Conservation (phyloP, 2,797 vertebrate genomes). For the Pseudochromis fuscus region DNA sequence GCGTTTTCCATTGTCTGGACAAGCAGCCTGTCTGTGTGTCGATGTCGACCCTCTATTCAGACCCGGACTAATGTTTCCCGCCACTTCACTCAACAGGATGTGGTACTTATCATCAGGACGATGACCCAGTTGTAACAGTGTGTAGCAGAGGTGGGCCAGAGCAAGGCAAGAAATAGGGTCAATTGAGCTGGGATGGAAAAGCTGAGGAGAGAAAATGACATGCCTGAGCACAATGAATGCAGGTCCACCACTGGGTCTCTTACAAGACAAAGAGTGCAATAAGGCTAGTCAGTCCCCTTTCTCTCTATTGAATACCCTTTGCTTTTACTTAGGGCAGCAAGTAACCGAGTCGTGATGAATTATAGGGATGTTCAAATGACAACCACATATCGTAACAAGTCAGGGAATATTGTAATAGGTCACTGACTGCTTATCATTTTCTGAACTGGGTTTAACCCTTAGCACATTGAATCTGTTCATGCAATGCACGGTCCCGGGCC, state of each 20-base stretch:
- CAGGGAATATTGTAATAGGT: conserved; percentile 16
- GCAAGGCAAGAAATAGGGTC: conserved; percentile 65
- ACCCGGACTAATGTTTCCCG: conserved; percentile 58
- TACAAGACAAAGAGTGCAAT: conserved; percentile 58
- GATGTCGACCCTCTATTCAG: conserved; percentile 68
- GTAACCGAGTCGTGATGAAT: conserved; percentile 12
- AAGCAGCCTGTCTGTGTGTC: conserved; percentile 45
- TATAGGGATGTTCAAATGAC: conserved; percentile 25
- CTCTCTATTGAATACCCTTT: conserved; percentile 29
- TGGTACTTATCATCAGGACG: conserved; percentile 77
- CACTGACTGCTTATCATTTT: background rate
- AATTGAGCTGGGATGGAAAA: conserved; percentile 65
- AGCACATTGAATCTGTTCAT: too few relatives aligned
- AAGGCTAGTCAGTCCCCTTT: conserved; percentile 32
- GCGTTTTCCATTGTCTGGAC: conserved; percentile 67
- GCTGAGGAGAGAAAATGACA: conserved; percentile 66
- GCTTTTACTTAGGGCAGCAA: conserved; percentile 29
- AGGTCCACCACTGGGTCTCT: conserved; percentile 51
- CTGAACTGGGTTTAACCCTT: background rate
- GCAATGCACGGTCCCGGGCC: too few relatives aligned
- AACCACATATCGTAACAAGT: background rate
- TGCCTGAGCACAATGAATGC: conserved; percentile 62
- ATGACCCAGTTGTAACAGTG: conserved; percentile 58
- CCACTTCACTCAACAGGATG: conserved; percentile 76
- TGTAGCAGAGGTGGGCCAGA: conserved; percentile 54